Evolutionary conservation across 37 sponge, comb jelly and placozoan genomes (phyloP).

Genomic region (Spongia lamella): DNA sequence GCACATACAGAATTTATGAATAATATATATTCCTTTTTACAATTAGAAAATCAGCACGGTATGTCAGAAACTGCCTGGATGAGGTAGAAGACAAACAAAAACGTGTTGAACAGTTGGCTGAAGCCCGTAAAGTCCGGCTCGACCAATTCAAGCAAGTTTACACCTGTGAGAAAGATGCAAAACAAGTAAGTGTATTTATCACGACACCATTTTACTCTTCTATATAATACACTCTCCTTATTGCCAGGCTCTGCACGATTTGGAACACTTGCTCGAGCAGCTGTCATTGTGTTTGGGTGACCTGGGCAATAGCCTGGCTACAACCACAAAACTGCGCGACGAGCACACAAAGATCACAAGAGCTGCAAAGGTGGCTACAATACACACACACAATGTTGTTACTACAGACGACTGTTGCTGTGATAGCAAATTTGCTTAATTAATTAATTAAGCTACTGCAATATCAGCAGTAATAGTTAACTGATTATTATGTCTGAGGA

Average conservation of each 20-base stretch:
- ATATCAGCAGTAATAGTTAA: too few species aligned
- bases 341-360: conserved; percentile 58
- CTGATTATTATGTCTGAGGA: too few species aligned
- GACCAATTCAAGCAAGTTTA: conserved; percentile 66
- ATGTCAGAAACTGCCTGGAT: conserved; percentile 29
- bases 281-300: conserved; percentile 30
- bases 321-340: conserved; percentile 21
- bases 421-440: too few species aligned
- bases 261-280: conserved; percentile 43
- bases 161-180: conserved; percentile 68
- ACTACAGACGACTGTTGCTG: too few species aligned
- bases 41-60: conserved; percentile 1
- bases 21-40: background rate
- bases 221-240: background rate
- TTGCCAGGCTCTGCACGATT: conserved; percentile 43
- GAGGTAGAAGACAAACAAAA: conserved; percentile 38
- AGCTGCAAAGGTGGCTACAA: conserved; percentile 50
- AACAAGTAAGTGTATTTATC: conserved; percentile 35
- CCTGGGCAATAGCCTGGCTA: conserved; percentile 37
- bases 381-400: background rate
- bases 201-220: background rate
- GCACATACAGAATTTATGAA: too few species aligned
- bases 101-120: conserved; percentile 48
- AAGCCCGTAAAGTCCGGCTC: conserved; percentile 35
- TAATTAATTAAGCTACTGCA: too few species aligned